Evolutionary conservation across 30 jellyfish, hydroid and myxozoan species (phyloP).

Genomic region (Cassiopea xamachana): DNA sequence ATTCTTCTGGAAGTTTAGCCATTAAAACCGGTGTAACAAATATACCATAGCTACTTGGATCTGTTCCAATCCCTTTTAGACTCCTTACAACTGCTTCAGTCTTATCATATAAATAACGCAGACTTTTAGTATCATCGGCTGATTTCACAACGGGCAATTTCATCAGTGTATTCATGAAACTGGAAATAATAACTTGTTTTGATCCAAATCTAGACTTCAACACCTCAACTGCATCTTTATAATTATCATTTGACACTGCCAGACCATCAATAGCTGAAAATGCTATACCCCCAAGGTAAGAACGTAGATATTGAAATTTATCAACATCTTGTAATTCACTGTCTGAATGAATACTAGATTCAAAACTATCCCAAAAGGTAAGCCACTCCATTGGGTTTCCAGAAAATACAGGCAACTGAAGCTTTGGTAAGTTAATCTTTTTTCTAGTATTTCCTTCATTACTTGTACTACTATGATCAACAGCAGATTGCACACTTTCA

Average conservation of each 20-base stretch:
- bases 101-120: constrained; percentile 7
- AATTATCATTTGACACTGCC: constrained; percentile 2
- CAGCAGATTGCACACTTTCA: neutral
- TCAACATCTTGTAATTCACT: neutral
- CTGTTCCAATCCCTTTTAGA: constrained; percentile 1
- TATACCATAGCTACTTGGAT: neutral
- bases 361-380: constrained; percentile 29
- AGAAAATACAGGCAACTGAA: constrained; percentile 5
- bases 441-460: too few relatives aligned
- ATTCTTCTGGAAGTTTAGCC: neutral
- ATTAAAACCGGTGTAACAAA: neutral
- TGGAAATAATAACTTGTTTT: neutral
- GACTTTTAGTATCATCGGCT: neutral
- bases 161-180: constrained; percentile 18
- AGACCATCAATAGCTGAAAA: constrained; percentile 15
- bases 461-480: too few relatives aligned
- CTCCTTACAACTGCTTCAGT: constrained; percentile 10
- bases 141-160: neutral
- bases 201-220: constrained; percentile 10
- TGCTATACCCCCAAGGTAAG: constrained; percentile 11
- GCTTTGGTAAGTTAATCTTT: neutral
- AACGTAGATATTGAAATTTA: constrained; percentile 4
- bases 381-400: constrained; percentile 41
- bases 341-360: constrained; percentile 25
- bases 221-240: constrained; percentile 4